Base-by-base conservation (phyloP, 2,797 vertebrate species). In the Crax fasciolata region DNA sequence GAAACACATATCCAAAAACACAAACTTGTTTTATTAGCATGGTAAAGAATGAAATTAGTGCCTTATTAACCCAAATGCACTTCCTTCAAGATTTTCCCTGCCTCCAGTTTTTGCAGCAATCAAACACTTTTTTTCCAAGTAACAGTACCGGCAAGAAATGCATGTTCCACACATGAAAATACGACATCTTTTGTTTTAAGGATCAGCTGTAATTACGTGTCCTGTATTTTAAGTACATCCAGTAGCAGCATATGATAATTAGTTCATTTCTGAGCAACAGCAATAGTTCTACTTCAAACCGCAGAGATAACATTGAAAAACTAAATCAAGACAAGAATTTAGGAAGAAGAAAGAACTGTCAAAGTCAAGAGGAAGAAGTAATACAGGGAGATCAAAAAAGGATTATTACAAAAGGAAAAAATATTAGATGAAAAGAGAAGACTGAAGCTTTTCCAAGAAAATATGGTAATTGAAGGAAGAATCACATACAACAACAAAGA, bases 341-440 rank as follows among this genome's bases (percentile, higher is more conserved):
- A 46, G 24, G 30, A 78, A 66, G 30, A 84, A 46, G 24, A 27
- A 78, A 68, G 54, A 39, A 78, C 48, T 0, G 0, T 91, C 87
- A 86, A 81, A 94, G 73, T 90, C 83, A 94, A 84, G 67, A 86
- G 48, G 19, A 93, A 91, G 30, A 84, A 9, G 61, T 35, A 84
- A 84, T 20, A 52, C 4, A 75, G 8, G 19, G 25, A 91, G 83
- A 96, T 91, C 58, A 94, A 91, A 96, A 94, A 94, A 73, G 39
- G 20, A 73, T 63, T 70, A 83, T 76, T 67, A 55, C 15, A 41
- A 72, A 93, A 75, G 43, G 20, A 72, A 51, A 51, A 73, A 91
- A 24, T 17, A 81, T 41, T 54, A 73, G 55, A 93, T 82, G 44
- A 85, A 87, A 87, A 86, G 46, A 80, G 61, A 86, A 84, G n/a